Evolutionary conservation across 1,140 invertebrate species (phyloP).

Genomic region (Hylaeus volcanicus): DNA sequence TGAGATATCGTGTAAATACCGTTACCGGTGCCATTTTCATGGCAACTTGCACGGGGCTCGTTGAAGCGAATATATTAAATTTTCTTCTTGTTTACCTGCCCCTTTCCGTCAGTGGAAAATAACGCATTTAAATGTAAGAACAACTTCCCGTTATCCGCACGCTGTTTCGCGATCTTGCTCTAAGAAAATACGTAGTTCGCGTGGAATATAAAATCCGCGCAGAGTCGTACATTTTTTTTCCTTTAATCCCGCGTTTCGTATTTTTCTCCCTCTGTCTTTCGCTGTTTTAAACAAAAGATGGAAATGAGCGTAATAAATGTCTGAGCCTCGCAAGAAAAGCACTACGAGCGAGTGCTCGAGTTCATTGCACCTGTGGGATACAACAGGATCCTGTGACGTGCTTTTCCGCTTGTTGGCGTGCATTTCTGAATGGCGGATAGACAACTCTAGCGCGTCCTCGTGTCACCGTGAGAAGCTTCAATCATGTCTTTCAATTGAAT

Average conservation of each 20-base stretch:
- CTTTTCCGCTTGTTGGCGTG: not conserved
- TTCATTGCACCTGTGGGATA: not conserved
- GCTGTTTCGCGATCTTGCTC: constrained; percentile 11
- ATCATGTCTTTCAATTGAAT: no score
- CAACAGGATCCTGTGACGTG: not conserved
- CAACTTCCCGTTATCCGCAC: not conserved
- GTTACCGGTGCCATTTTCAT: no score
- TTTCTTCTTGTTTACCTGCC: no score
- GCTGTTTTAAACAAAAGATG: not conserved
- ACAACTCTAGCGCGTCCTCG: no score
- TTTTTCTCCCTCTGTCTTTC: not conserved
- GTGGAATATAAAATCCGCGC: constrained; percentile 27
- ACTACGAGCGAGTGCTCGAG: not conserved
- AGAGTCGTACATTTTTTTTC: constrained; percentile 16
- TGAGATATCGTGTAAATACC: no score
- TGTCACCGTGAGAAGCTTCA: no score
- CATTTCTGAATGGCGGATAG: not conserved
- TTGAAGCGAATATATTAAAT: no score
- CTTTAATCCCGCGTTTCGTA: constrained; percentile 4
- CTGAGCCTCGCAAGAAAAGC: no score
- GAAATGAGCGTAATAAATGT: constrained; percentile 8
- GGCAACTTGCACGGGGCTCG: no score
- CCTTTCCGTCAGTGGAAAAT: not conserved
- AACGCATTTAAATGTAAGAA: constrained; percentile 5
- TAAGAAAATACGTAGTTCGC: constrained; percentile 16